Evolutionary conservation across 2,113 vertebrate species (phyloP), one percentile per base, ranked within the genome.

Genomic region (Chlorodrepanis virens): DNA sequence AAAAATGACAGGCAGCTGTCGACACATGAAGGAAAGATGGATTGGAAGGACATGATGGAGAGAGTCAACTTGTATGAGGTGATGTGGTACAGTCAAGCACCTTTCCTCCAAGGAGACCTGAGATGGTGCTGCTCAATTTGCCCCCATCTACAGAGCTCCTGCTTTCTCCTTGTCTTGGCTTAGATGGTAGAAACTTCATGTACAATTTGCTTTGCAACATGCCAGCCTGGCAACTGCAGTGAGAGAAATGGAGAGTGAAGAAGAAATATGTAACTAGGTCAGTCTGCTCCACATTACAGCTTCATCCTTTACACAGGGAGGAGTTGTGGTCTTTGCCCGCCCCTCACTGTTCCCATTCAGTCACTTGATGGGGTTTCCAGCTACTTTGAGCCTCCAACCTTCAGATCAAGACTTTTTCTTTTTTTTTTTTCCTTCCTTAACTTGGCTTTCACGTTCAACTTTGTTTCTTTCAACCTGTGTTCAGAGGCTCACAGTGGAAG

Each of bases 221-320:
- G 83, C 45, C 72, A 84, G 61, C 79, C 64, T 89, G 94, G 94
- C 69, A 93, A 68, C 53, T 49, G 37, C 53, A 84, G 81, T 23
- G 44, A 76, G 59, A 83, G 44, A 83, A 88, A 63, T 67, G 31
- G 65, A 25, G 68, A 78, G 71, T 0, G 1, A 39, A 74, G 78
- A 87, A 90, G 93, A 92, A 93, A 96, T 96, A 97, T 95, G 90
- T 93, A 96, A 96, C 79, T 94, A 93, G 96, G 97, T 97, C 96
- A 97, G 91, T 87, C 68, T 89, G 83, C 89, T 91, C 52, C 94
- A 84, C 68, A 42, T 94, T 94, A 64, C 39, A 75, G 71, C 68
- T 93, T 95, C 90, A 88, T 97, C 96, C 80, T 91, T 92, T 85
- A 94, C 83, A 84, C 79, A 70, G 75, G 89, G 83, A 96, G 82